Percentiles rank a stretch among this genome's conserved stretches.
phyloP scores from a whole-genome alignment of 1,140 invertebrate species.

The Goniozus legneri region DNA sequence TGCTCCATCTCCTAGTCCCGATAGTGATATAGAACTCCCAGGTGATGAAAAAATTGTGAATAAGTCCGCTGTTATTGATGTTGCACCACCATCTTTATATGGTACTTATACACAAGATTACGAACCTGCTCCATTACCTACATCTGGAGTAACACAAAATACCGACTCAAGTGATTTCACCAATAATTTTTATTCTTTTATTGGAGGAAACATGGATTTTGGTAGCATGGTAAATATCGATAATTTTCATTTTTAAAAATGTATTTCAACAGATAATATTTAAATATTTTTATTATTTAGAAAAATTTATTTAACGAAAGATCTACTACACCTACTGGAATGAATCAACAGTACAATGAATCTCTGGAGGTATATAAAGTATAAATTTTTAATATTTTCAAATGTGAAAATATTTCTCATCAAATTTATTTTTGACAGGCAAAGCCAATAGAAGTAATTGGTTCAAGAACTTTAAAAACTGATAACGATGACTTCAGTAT shows the following conservation, averaged over 20 bases:
- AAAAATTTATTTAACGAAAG: constrained; percentile 48
- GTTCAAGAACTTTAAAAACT: constrained; percentile 32
- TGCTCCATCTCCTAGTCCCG: constrained; percentile 80
- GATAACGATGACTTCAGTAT: constrained; percentile 42
- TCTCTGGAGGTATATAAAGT: constrained; percentile 39
- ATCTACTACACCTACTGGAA: constrained; percentile 32
- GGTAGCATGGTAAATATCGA: constrained; percentile 42
- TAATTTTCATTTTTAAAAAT: neutral
- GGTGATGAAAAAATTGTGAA: constrained; percentile 45
- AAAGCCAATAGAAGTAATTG: constrained; percentile 58
- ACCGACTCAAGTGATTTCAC: constrained; percentile 41
- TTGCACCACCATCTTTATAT: constrained; percentile 47
- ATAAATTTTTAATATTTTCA: constrained; percentile 6
- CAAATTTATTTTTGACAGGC: constrained; percentile 32
- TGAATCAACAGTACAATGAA: constrained; percentile 40
- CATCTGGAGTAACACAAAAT: constrained; percentile 32
- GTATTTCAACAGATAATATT: neutral
- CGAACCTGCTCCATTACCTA: constrained; percentile 38
- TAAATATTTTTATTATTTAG: constrained; percentile 26
- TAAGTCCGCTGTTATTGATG: constrained; percentile 41
- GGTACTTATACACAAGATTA: constrained; percentile 50
- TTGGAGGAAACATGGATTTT: constrained; percentile 52
- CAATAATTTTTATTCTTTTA: constrained; percentile 50
- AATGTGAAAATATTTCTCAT: neutral
- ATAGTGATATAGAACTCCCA: constrained; percentile 73